Evolutionary conservation across 2,888 invertebrate species (phyloP).

Genomic region (Tipula confusa): DNA sequence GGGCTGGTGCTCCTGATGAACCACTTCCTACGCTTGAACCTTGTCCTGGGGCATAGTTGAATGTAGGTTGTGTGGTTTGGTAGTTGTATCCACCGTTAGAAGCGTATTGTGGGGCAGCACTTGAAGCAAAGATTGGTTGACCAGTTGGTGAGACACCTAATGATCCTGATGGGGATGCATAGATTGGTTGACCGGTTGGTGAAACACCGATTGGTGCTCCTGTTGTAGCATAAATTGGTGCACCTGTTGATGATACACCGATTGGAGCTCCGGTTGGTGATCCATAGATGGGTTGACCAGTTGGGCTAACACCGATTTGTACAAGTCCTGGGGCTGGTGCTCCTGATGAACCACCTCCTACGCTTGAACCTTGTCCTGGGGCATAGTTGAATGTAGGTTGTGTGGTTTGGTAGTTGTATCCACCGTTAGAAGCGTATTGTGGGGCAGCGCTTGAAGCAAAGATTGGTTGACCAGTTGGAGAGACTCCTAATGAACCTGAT

Average conservation of each 20-base stretch:
- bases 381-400: not conserved
- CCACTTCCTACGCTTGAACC: not conserved
- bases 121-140: not conserved
- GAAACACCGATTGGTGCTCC: slow-evolving; percentile 21
- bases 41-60: not conserved
- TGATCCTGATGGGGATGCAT: not conserved
- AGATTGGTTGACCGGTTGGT: slow-evolving; percentile 26
- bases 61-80: not conserved
- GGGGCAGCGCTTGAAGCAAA: not conserved
- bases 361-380: not conserved
- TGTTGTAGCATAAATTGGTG: not conserved
- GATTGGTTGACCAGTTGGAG: slow-evolving; percentile 20
- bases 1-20: not conserved
- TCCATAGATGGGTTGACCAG: slow-evolving; percentile 21
- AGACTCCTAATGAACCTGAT: not conserved
- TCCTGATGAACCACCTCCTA: not conserved
- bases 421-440: not conserved
- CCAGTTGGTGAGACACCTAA: slow-evolving; percentile 26
- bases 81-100: not conserved
- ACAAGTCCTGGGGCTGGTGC: not conserved
- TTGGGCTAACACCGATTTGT: slow-evolving; percentile 27
- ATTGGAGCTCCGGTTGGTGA: not conserved
- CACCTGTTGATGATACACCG: not conserved
- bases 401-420: not conserved
- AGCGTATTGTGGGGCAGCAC: not conserved